phyloP scores from a whole-genome alignment of 2,888 invertebrate genomes.

The Ophion ventricosus region DNA sequence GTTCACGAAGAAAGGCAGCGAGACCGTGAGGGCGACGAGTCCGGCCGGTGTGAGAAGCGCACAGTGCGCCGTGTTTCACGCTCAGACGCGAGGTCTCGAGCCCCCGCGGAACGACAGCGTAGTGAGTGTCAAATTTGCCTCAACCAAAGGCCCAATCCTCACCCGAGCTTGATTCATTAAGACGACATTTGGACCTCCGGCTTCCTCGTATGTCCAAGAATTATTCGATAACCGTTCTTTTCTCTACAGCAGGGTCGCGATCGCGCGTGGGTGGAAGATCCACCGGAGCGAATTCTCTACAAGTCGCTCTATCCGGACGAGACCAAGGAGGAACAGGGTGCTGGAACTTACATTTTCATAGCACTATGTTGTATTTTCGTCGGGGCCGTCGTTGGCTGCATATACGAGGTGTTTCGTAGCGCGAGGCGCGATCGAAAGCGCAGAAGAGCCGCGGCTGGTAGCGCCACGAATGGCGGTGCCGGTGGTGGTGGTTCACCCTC shows the following conservation, averaged over 20 bases:
- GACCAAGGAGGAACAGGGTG: slow-evolving; percentile 91
- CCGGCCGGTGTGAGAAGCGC: slow-evolving; percentile 94
- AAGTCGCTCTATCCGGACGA: slow-evolving; percentile 90
- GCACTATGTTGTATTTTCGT: slow-evolving; percentile 90
- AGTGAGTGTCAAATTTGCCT: slow-evolving; percentile 77
- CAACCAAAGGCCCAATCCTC: not conserved
- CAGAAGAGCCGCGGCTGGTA: slow-evolving; percentile 67
- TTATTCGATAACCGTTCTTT: not conserved
- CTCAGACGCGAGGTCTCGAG: slow-evolving; percentile 79
- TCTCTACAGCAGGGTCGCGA: slow-evolving; percentile 87
- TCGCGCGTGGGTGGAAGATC: slow-evolving; percentile 93
- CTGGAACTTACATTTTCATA: slow-evolving; percentile 91
- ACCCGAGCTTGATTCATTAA: not conserved
- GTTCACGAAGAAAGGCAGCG: slow-evolving; percentile 93
- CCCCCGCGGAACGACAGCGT: slow-evolving; percentile 84
- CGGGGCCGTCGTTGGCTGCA: slow-evolving; percentile 87
- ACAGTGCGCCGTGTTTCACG: slow-evolving; percentile 91
- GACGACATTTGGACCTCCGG: not conserved
- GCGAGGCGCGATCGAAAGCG: slow-evolving; percentile 78
- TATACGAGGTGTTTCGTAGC: slow-evolving; percentile 87
- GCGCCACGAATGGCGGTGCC: slow-evolving; percentile 63
- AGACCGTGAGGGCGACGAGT: slow-evolving; percentile 94
- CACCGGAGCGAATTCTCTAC: slow-evolving; percentile 90
- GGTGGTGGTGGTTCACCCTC: slow-evolving; percentile 62
- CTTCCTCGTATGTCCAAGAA: not conserved